These are phyloP conservation scores for Cordylochernes scorpioides DNA, from an alignment of 2,888 invertebrate genomes.

Conservation along the genomic window DNA sequence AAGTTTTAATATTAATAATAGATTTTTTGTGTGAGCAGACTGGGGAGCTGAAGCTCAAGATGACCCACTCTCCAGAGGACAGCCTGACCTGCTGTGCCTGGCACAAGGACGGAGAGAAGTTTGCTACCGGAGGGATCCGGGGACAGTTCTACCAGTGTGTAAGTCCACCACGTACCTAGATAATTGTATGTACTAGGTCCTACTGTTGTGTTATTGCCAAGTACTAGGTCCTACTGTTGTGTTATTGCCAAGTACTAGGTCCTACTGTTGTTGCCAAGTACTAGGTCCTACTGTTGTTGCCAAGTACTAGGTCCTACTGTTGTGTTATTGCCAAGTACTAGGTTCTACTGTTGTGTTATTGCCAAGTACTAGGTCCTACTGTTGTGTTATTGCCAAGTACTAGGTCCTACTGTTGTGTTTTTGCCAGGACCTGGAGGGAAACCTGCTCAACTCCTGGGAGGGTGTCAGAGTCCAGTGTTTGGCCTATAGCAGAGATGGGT, in stretches of 20 bases:
- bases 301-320: too few species aligned
- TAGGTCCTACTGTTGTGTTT: too few species aligned
- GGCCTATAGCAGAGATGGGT: slow-evolving; percentile 61
- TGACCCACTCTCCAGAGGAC: slow-evolving; percentile 77
- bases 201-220: too few species aligned
- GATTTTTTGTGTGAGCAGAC: slow-evolving; percentile 18
- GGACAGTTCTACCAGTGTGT: slow-evolving; percentile 86
- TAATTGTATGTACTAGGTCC: too few species aligned
- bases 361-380: too few species aligned
- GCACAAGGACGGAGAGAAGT: slow-evolving; percentile 64
- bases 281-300: too few species aligned
- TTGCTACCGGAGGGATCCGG: slow-evolving; percentile 77
- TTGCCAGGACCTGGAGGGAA: slow-evolving; percentile 46
- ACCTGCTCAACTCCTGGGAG: slow-evolving; percentile 79
- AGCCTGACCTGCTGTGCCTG: slow-evolving; percentile 81
- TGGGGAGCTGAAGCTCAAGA: slow-evolving; percentile 41
- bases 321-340: too few species aligned
- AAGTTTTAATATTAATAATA: slow-evolving; percentile 1
- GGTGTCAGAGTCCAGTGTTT: slow-evolving; percentile 87
- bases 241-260: too few species aligned
- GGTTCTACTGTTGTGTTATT: too few species aligned
- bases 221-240: too few species aligned
- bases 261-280: too few species aligned
- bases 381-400: too few species aligned
- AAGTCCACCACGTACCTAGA: slow-evolving; percentile 4